Evolutionary conservation across 2,797 vertebrate genomes (phyloP).

Genomic region (Carapus acus): DNA sequence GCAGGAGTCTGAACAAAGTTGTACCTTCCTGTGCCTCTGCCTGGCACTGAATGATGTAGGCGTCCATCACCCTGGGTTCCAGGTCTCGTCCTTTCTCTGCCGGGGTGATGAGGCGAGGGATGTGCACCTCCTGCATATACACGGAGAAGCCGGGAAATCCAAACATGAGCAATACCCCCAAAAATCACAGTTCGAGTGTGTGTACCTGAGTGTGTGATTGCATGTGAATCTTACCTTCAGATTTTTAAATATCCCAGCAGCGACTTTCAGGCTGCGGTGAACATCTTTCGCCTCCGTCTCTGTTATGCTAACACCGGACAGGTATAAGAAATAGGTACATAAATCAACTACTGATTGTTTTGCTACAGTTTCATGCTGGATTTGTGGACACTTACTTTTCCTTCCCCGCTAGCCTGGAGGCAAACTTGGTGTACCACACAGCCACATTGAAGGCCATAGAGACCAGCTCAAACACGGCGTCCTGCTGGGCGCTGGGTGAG

Average conservation of each 20-base stretch:
- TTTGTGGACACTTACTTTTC: slow-evolving; percentile 82
- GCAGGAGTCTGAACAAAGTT: neutral
- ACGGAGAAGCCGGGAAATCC: neutral
- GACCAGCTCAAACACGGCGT: slow-evolving; percentile 90
- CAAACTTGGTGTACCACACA: slow-evolving; percentile 94
- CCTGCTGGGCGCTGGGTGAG: slow-evolving; percentile 87
- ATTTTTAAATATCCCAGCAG: slow-evolving; percentile 93
- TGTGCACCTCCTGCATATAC: slow-evolving; percentile 79
- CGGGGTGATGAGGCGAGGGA: slow-evolving; percentile 89
- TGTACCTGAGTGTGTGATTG: too few relatives aligned
- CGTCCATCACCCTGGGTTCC: slow-evolving; percentile 85
- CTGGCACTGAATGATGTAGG: slow-evolving; percentile 90
- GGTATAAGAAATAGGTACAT: too few relatives aligned
- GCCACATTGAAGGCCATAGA: slow-evolving; percentile 96
- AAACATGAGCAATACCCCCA: too few relatives aligned
- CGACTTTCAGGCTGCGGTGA: slow-evolving; percentile 90
- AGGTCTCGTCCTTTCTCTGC: slow-evolving; percentile 91
- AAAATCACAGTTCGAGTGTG: too few relatives aligned
- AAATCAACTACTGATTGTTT: too few relatives aligned
- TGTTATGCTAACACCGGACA: slow-evolving; percentile 77
- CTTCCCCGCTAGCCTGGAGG: slow-evolving; percentile 91
- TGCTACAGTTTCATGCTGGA: too few relatives aligned
- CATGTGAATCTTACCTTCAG: slow-evolving; percentile 78
- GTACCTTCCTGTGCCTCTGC: slow-evolving; percentile 92
- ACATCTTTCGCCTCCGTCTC: slow-evolving; percentile 96